phyloP scores from a whole-genome alignment of 2,113 vertebrate genomes.

The Petaurus breviceps region DNA sequence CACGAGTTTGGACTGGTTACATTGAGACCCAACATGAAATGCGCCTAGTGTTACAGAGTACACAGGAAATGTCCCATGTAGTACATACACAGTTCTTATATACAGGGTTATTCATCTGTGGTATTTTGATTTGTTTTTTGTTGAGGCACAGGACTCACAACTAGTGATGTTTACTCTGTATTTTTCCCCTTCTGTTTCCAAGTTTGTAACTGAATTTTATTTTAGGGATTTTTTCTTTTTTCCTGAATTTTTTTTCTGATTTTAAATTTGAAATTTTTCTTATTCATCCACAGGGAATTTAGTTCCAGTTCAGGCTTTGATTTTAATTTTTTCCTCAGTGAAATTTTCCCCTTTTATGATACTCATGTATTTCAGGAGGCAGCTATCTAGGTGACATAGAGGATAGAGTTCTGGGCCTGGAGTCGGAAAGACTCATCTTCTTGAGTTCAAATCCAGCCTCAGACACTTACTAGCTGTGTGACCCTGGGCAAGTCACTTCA shows the following conservation, averaged over 20 bases:
- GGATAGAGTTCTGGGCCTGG: not conserved
- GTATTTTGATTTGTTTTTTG: not conserved
- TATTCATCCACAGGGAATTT: not conserved
- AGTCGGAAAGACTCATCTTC: not conserved
- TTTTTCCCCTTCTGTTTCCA: not conserved
- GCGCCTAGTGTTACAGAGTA: not conserved
- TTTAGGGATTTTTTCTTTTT: not conserved
- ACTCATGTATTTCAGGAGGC: not conserved
- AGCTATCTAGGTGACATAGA: not conserved
- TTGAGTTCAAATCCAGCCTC: not conserved
- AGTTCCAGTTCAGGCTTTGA: not conserved
- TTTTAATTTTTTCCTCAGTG: not conserved
- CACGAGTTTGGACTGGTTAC: not conserved
- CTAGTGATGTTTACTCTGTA: not conserved
- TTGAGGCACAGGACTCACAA: not conserved
- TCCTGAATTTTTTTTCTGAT: not conserved
- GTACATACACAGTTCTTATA: not conserved
- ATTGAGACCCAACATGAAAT: not conserved
- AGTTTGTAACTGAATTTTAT: not conserved
- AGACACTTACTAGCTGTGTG: not conserved
- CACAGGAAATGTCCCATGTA: not conserved
- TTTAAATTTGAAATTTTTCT: not conserved
- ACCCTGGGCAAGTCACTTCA: not conserved
- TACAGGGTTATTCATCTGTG: not conserved
- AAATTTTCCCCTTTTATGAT: not conserved